Conservation (phyloP, 2,113 vertebrate genomes). For the Lophura nycthemera region DNA sequence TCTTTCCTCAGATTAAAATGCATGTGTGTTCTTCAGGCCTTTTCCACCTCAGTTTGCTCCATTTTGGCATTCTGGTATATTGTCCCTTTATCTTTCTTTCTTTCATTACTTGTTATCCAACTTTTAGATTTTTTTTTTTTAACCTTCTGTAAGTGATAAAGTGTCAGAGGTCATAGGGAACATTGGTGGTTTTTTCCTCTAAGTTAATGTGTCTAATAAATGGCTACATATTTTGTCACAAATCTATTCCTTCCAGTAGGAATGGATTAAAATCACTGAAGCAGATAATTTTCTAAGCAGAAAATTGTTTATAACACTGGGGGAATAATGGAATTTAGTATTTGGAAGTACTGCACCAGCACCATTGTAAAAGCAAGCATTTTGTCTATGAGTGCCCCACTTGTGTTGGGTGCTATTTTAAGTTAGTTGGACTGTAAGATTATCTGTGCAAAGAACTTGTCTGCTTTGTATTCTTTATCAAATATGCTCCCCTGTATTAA, state of each 20-base stretch:
- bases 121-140: neutral
- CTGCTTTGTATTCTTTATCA: conserved; percentile 47
- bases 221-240: neutral
- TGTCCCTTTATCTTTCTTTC: neutral
- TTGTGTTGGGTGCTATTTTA: neutral
- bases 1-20: neutral
- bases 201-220: neutral
- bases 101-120: neutral
- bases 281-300: neutral
- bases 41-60: neutral
- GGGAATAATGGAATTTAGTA: neutral
- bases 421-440: conserved; percentile 17
- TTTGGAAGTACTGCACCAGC: neutral
- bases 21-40: neutral
- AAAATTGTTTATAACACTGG: neutral
- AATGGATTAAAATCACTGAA: neutral
- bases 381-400: neutral
- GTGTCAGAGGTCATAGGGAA: neutral
- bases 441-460: neutral
- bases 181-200: neutral
- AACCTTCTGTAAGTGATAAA: neutral
- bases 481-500: neutral
- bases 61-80: neutral
- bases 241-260: neutral
- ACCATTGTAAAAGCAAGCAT: neutral